phyloP scores from a whole-genome alignment of 1,140 invertebrate species.

The Drosophila pachea region DNA sequence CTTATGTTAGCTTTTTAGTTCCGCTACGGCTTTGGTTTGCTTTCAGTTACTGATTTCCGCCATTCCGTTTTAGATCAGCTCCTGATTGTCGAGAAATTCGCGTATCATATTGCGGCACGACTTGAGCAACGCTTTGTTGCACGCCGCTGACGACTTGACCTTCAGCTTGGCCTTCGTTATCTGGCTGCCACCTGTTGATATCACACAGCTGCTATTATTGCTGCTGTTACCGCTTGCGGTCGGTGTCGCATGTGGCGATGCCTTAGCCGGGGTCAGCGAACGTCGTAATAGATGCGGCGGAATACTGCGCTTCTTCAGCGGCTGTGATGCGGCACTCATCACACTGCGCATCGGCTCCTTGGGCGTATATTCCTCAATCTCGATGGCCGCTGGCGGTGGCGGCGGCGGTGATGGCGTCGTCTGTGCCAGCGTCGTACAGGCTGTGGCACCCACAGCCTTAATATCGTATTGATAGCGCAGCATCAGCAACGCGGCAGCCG shows the following conservation, averaged over 20 bases:
- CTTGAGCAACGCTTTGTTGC: conserved; percentile 53
- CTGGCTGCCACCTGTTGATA: neutral
- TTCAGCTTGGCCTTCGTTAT: conserved; percentile 46
- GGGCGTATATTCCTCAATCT: conserved; percentile 44
- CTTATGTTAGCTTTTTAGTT: neutral
- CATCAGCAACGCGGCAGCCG: conserved; percentile 56
- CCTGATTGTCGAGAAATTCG: conserved; percentile 59
- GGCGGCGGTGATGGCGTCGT: conserved; percentile 12
- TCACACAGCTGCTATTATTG: neutral
- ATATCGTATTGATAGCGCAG: conserved; percentile 60
- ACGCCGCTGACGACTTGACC: neutral
- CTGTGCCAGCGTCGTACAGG: conserved; percentile 2
- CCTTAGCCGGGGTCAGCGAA: conserved; percentile 40
- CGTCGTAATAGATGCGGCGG: conserved; percentile 48
- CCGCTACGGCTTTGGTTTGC: neutral
- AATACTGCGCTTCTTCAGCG: conserved; percentile 56
- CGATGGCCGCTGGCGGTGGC: neutral
- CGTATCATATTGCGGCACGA: conserved; percentile 66
- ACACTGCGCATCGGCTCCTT: conserved; percentile 40
- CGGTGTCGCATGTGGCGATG: neutral
- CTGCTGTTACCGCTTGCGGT: neutral
- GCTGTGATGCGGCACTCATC: conserved; percentile 24
- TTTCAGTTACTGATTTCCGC: neutral
- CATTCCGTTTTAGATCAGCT: conserved; percentile 6
- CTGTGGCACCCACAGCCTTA: neutral